Percentiles rank a stretch among this genome's conserved stretches.
These are phyloP conservation scores for Xyliphius kryptos DNA, from an alignment of 2,113 vertebrate genomes.

Conservation along the genomic window DNA sequence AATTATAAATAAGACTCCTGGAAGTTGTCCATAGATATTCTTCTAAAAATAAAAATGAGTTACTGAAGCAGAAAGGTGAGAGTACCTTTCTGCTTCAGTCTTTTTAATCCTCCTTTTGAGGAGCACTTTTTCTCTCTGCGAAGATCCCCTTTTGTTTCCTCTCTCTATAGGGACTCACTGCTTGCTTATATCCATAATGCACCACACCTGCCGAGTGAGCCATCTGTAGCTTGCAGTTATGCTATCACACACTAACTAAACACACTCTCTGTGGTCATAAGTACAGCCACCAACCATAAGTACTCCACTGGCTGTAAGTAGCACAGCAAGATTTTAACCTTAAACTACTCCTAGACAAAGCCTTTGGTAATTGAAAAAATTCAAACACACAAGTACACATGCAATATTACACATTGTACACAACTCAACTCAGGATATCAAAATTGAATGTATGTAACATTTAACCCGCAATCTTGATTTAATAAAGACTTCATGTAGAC, in stretches of 20 bases:
- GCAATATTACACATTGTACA: background rate
- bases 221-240: slow-evolving; percentile 34
- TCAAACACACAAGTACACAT: background rate
- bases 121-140: slow-evolving; percentile 21
- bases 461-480: too few species aligned
- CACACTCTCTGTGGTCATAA: slow-evolving; percentile 31
- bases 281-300: slow-evolving; percentile 28
- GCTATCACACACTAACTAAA: slow-evolving; percentile 38
- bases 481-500: too few species aligned
- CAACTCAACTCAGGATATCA: slow-evolving; percentile 24
- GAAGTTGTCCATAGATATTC: background rate
- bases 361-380: slow-evolving; percentile 7
- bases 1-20: background rate
- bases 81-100: slow-evolving; percentile 12
- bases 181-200: slow-evolving; percentile 31
- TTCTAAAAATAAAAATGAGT: slow-evolving; percentile 10
- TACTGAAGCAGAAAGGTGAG: background rate
- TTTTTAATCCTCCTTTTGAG: slow-evolving; percentile 30
- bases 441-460: slow-evolving; percentile 26
- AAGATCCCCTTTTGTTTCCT: slow-evolving; percentile 37
- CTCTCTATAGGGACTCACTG: slow-evolving; percentile 27
- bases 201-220: slow-evolving; percentile 16
- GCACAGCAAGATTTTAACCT: slow-evolving; percentile 5
- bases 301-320: slow-evolving; percentile 11
- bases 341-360: background rate